Evolutionary conservation across 2,797 vertebrate genomes (phyloP), one percentile per base, ranked within the genome.

Genomic region (Trachops cirrhosus): DNA sequence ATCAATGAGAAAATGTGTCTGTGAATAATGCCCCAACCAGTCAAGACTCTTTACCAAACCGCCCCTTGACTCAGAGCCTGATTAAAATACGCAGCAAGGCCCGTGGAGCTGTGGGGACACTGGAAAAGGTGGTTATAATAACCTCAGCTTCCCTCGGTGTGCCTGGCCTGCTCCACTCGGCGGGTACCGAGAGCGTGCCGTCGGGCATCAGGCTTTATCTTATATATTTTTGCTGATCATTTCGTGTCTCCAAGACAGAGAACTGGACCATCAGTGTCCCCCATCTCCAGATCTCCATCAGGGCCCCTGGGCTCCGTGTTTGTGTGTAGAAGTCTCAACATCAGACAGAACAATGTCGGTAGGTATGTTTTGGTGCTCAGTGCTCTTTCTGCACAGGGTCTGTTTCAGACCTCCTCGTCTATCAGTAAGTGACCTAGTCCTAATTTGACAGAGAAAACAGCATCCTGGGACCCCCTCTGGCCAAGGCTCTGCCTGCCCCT

Each of bases 231-330:
- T n/a, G 6, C n/a, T 8, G 29, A 50, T 77, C 44, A 29, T n/a
- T 79, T 21, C 5, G 11, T 4, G 0, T 48, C n/a, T 41, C 10
- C 2, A 3, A 0, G 7, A 21, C 2, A 24, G 32, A 88, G 26
- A 46, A 29, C 9, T 12, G 10, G 14, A 4, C 22, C 3, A 1
- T 9, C 11, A 6, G 21, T 34, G 32, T 32, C 19, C 48, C 39
- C 70, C 4, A 2, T 48, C 9, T 39, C 16, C 6, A 9, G 2
- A 86, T 9, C 41, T 8, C 3, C 12, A 4, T 2, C 12, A 32
- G 14, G 10, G 6, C 3, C 3, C 0, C 1, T 0, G 16, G 22
- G 15, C 18, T 52, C 39, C 16, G 11, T 11, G 22, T 37, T 4
- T 37, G 64, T 34, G 64, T 68, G 24, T 0, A 10, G 10, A 50